Conservation (phyloP, 2,888 invertebrate species). For the Ditula angustiorana region DNA sequence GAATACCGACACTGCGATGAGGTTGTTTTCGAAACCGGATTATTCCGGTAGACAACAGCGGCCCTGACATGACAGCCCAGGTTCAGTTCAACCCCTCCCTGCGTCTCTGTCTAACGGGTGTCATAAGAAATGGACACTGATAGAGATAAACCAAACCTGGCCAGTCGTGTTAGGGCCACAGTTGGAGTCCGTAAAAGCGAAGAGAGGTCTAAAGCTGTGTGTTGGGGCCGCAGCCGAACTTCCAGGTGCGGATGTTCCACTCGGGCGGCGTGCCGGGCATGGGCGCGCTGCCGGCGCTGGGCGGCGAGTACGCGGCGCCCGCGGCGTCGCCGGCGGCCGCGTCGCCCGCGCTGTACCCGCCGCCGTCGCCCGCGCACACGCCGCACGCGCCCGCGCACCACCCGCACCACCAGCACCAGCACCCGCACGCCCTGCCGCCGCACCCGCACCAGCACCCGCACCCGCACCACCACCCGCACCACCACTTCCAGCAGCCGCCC, state of each 20-base stretch:
- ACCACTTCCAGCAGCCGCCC: constrained; percentile 79
- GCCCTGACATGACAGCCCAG: too few species aligned
- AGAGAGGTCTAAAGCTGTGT: too few species aligned
- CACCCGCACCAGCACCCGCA: constrained; percentile 68
- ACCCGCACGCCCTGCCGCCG: constrained; percentile 40
- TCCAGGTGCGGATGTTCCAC: constrained; percentile 89
- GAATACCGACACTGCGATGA: too few species aligned
- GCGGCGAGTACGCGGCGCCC: constrained; percentile 66
- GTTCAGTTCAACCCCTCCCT: too few species aligned
- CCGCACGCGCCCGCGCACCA: constrained; percentile 71
- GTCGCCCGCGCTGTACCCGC: constrained; percentile 79
- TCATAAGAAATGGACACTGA: too few species aligned
- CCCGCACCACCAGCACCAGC: constrained; percentile 52
- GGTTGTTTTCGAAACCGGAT: too few species aligned
- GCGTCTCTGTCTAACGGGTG: too few species aligned
- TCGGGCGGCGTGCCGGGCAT: constrained; percentile 52
- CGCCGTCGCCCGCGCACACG: constrained; percentile 81
- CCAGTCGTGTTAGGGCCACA: too few species aligned
- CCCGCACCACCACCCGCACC: constrained; percentile 45
- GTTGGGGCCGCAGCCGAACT: constrained; percentile 31
- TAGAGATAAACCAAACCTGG: too few species aligned
- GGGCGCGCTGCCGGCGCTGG: constrained; percentile 60
- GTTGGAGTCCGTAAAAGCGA: too few species aligned
- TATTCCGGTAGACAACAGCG: too few species aligned
- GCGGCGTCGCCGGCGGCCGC: constrained; percentile 76